Evolutionary conservation across 2,797 vertebrate species (phyloP), one percentile per base, ranked within the genome.

Genomic region (Oreonectes daqikongensis): DNA sequence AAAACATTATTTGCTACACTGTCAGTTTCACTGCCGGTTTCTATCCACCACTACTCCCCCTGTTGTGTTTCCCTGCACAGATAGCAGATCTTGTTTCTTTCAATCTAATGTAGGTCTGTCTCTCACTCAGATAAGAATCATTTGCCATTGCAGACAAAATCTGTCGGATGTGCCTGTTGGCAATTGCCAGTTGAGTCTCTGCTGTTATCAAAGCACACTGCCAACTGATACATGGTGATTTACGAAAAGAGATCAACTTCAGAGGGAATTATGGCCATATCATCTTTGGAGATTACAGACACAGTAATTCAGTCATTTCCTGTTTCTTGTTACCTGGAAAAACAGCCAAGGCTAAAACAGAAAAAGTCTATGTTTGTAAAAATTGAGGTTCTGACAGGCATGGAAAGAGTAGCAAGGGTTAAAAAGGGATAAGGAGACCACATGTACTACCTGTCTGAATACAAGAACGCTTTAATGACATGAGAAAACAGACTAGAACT

Each of bases 61-160:
- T 26, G 55, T 69, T 72, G 61, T 50, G 42, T 65, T 22, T 28
- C 66, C 55, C 26, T 65, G 15, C 8, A n/a, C 52, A 28, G 67
- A 72, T 53, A 75, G 17, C 65, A 69, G 50, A 70, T 79, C 72
- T 76, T 20, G 69, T 75, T 69, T 70, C 32, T 32, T 52, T 61
- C 52, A 72, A 57, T 61, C 76, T 53, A 79, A 69, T 63, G 32
- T 50, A 42, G 32, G 30, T 69, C 64, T 60, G 67, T 6, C 26
- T 38, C 20, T 52, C 28, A 48, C 28, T 48, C 22, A 69, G 44
- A 79, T 22, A n/a, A 64, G 35, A 48, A 48, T 17, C 66, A 22
- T 35, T 76, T 72, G 57, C 60, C 44, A 44, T 67, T 26, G 70
- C 69, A 68, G 70, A 78, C 60, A 35, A 75, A 46, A 73, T 66